Conservation (phyloP, 2,797 vertebrate genomes). For the Gorsachius magnificus region DNA sequence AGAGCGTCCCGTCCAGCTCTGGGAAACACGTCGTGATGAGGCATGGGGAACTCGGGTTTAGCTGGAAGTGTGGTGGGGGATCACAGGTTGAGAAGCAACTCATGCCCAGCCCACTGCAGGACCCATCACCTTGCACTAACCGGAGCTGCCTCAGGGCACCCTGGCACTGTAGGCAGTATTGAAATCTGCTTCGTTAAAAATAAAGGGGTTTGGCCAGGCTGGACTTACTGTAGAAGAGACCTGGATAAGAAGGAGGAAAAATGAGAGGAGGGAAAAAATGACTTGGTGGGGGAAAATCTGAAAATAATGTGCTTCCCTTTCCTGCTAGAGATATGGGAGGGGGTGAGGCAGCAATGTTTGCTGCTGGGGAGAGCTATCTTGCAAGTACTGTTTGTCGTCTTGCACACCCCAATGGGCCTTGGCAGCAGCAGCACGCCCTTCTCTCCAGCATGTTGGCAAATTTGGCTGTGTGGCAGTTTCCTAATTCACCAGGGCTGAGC, state of each 20-base stretch:
- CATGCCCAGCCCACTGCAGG: neutral
- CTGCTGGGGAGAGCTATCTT: neutral
- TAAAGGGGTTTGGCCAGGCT: neutral
- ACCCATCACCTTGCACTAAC: neutral
- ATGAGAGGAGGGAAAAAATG: neutral
- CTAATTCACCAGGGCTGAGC: neutral
- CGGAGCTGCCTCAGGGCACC: neutral
- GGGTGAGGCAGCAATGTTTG: neutral
- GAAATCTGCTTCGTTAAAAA: neutral
- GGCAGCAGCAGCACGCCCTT: constrained; percentile 10
- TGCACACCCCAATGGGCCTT: neutral
- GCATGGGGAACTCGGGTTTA: neutral
- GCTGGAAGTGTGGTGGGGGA: neutral
- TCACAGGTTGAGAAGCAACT: neutral
- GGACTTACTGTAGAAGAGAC: neutral
- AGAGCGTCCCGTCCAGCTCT: neutral
- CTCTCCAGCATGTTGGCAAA: neutral
- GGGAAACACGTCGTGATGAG: neutral
- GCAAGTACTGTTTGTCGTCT: neutral
- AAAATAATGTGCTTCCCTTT: constrained; percentile 27
- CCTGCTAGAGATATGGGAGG: neutral
- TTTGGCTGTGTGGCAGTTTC: neutral
- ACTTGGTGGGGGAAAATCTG: neutral
- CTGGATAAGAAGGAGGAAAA: neutral
- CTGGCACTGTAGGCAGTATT: neutral